Evolutionary conservation across 2,888 invertebrate genomes (phyloP).

Genomic region (Drosophila borealis): DNA sequence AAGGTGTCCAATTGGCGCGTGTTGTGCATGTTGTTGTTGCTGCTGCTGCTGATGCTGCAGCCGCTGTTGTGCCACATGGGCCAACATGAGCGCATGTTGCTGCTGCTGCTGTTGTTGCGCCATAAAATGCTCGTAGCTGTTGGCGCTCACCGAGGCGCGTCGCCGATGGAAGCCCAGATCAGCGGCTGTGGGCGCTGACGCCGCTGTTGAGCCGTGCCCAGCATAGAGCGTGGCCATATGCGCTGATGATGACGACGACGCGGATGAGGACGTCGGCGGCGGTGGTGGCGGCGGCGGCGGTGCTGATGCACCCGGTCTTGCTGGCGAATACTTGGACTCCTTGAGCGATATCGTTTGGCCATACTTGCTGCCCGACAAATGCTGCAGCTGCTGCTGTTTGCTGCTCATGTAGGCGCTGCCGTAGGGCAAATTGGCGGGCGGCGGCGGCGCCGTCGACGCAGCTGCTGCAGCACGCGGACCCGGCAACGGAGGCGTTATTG

Average conservation of each 20-base stretch:
- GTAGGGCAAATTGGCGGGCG: conserved; percentile 70
- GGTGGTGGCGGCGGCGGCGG: conserved; percentile 60
- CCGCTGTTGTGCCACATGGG: conserved; percentile 69
- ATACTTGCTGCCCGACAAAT: conserved; percentile 48
- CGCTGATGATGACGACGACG: conserved; percentile 32
- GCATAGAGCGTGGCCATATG: conserved; percentile 66
- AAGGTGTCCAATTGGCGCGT: conserved; percentile 49
- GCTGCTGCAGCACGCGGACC: conserved; percentile 61
- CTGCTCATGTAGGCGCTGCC: conserved; percentile 64
- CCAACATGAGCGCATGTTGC: conserved; percentile 67
- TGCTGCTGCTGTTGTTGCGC: conserved; percentile 80
- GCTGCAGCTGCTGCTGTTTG: conserved; percentile 44
- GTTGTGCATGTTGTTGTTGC: conserved; percentile 45
- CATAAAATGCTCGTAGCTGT: conserved; percentile 79
- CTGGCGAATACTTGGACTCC: conserved; percentile 63
- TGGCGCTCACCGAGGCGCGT: conserved; percentile 78
- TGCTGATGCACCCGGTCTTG: conserved; percentile 46
- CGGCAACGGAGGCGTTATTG: conserved; percentile 82
- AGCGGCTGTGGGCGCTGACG: conserved; percentile 54
- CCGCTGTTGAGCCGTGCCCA: conserved; percentile 35
- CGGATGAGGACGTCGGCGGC: conserved; percentile 38
- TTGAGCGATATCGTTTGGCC: conserved; percentile 51
- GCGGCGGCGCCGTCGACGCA: conserved; percentile 67
- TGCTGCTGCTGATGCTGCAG: conserved; percentile 60
- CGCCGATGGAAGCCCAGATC: conserved; percentile 79